Percentiles rank a stretch among this genome's conserved stretches.
Conservation (phyloP, 2,113 vertebrate genomes). For the Mandrillus leucophaeus region DNA sequence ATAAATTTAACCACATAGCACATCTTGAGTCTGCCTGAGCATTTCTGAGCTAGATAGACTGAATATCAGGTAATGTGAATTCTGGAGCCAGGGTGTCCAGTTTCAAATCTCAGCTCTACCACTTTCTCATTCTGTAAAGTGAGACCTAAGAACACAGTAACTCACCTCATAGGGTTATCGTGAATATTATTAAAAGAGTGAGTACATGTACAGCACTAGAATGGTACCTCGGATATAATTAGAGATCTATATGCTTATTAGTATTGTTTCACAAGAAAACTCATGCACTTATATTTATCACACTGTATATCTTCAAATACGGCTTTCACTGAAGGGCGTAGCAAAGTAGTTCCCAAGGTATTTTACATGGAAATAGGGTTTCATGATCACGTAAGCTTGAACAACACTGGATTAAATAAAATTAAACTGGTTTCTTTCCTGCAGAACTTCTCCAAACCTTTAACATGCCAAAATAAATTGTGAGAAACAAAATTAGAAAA, state of each 20-base stretch:
- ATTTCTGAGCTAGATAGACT: neutral
- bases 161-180: neutral
- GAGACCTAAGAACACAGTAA: neutral
- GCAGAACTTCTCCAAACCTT: neutral
- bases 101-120: neutral
- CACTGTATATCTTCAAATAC: neutral
- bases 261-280: neutral
- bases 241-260: neutral
- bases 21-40: neutral
- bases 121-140: neutral
- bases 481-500: conserved; percentile 2
- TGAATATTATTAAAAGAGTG: neutral
- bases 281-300: neutral
- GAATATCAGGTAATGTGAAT: neutral
- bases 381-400: neutral
- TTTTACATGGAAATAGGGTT: neutral
- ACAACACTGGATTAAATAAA: conserved; percentile 33
- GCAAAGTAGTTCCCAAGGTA: neutral
- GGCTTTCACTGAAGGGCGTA: neutral
- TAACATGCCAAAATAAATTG: neutral
- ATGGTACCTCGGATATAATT: neutral
- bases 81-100: neutral
- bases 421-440: neutral
- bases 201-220: neutral
- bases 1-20: neutral